These are phyloP conservation scores for Octodon degus DNA, from an alignment of 2,113 vertebrate genomes.

Conservation along the genomic window DNA sequence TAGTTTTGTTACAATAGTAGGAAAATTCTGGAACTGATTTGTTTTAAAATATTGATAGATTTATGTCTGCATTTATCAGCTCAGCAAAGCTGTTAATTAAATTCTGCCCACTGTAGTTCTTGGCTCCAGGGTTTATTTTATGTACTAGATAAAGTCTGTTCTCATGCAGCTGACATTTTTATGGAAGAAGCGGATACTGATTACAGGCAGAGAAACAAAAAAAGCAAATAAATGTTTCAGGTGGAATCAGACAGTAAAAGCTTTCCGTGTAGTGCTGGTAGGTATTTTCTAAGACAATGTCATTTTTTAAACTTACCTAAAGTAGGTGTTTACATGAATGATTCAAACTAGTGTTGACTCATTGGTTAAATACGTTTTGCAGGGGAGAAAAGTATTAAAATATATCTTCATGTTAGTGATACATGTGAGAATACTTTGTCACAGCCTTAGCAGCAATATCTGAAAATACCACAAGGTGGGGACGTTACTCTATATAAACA, in stretches of 20 bases:
- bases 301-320: background rate
- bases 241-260: background rate
- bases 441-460: constrained; percentile 60
- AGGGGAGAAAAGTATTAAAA: background rate
- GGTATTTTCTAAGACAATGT: constrained; percentile 26
- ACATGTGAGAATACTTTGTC: background rate
- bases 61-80: background rate
- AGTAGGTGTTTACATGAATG: background rate
- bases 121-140: background rate
- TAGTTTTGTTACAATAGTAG: background rate
- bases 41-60: background rate
- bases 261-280: background rate
- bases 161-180: background rate
- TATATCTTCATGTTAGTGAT: background rate
- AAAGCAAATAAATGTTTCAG: background rate
- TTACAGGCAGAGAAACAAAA: background rate
- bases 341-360: background rate
- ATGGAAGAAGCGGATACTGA: background rate
- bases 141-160: background rate
- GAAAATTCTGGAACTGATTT: background rate
- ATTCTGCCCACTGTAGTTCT: rapidly evolving
- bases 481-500: constrained; percentile 58
- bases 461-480: constrained; percentile 71
- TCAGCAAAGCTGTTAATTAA: background rate
- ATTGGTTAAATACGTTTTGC: constrained; percentile 6